These are phyloP conservation scores for Acronicta psi DNA, from an alignment of 2,888 invertebrate genomes.

Conservation along the genomic window DNA sequence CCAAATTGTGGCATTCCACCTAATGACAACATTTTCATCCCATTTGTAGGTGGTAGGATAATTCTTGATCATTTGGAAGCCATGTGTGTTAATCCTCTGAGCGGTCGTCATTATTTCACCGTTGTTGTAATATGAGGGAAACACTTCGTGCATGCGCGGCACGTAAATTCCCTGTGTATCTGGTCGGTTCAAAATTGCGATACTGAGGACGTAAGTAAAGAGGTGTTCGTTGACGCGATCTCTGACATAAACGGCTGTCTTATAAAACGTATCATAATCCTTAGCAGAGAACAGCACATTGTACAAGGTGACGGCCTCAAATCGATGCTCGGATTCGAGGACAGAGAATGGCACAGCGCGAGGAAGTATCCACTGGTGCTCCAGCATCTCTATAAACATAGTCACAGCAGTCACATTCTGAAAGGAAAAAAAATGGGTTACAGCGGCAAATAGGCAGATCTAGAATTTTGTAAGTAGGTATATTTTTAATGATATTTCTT, in stretches of 20 bases:
- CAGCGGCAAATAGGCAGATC: neutral
- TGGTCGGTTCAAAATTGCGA: slow-evolving; percentile 90
- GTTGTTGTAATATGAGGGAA: slow-evolving; percentile 92
- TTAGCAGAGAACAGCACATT: slow-evolving; percentile 92
- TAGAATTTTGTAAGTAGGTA: neutral
- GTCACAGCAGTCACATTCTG: slow-evolving; percentile 88
- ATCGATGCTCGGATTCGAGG: slow-evolving; percentile 87
- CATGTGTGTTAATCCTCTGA: slow-evolving; percentile 88
- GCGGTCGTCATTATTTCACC: slow-evolving; percentile 91
- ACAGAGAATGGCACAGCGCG: slow-evolving; percentile 89
- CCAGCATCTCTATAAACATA: slow-evolving; percentile 87
- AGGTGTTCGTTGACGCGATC: slow-evolving; percentile 91
- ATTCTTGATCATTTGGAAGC: slow-evolving; percentile 68
- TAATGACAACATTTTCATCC: slow-evolving; percentile 88
- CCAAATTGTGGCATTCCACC: slow-evolving; percentile 90
- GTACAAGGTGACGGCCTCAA: slow-evolving; percentile 91
- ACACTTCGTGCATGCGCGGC: slow-evolving; percentile 92
- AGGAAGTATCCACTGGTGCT: slow-evolving; percentile 87
- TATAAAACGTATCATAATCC: slow-evolving; percentile 92
- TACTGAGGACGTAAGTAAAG: slow-evolving; percentile 90
- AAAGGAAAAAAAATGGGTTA: slow-evolving; percentile 38
- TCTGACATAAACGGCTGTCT: slow-evolving; percentile 91
- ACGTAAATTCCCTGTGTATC: slow-evolving; percentile 91
- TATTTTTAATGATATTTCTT: too few relatives aligned
- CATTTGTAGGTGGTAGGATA: slow-evolving; percentile 73